A percentile compares a stretch with the other conserved stretches of the same genome.
These are phyloP conservation scores for Pollimyrus isidori DNA, from an alignment of 2,113 vertebrate genomes.

Conservation along the genomic window DNA sequence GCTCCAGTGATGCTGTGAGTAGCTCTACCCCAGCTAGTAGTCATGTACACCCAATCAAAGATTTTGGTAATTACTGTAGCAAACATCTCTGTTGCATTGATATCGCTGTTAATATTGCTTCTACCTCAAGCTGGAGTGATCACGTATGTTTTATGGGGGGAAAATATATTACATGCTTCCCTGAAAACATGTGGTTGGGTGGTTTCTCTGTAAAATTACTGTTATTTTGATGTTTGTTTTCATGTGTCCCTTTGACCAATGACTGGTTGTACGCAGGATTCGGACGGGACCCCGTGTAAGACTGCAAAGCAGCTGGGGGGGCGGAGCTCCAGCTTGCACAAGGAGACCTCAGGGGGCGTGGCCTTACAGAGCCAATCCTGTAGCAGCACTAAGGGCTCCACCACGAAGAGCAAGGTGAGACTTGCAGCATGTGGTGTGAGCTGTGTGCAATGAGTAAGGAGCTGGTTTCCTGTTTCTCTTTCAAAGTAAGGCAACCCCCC, in stretches of 20 bases:
- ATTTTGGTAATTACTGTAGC: not conserved
- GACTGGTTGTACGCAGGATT: slow-evolving; percentile 66
- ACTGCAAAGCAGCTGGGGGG: slow-evolving; percentile 81
- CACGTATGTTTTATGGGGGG: not conserved
- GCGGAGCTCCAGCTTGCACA: slow-evolving; percentile 62
- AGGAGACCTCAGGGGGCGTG: slow-evolving; percentile 64
- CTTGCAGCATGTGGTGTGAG: not conserved
- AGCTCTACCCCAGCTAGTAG: not conserved
- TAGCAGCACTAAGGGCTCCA: slow-evolving; percentile 56
- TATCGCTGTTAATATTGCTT: not conserved
- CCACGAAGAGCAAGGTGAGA: slow-evolving; percentile 78
- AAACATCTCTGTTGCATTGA: not conserved
- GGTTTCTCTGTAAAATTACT: not conserved
- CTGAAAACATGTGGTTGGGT: not conserved
- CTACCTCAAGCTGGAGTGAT: not conserved
- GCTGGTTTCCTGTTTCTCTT: not conserved
- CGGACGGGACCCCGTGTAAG: slow-evolving; percentile 91
- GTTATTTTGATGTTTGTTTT: not conserved
- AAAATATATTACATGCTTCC: not conserved
- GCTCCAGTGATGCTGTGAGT: slow-evolving; percentile 89
- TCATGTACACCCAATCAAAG: not conserved
- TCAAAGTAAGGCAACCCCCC: not conserved
- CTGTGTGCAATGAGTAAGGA: not conserved
- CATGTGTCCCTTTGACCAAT: not conserved
- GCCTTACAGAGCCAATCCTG: slow-evolving; percentile 51